phyloP scores from a whole-genome alignment of 2,113 vertebrate species.

The Hippopotamus amphibius region DNA sequence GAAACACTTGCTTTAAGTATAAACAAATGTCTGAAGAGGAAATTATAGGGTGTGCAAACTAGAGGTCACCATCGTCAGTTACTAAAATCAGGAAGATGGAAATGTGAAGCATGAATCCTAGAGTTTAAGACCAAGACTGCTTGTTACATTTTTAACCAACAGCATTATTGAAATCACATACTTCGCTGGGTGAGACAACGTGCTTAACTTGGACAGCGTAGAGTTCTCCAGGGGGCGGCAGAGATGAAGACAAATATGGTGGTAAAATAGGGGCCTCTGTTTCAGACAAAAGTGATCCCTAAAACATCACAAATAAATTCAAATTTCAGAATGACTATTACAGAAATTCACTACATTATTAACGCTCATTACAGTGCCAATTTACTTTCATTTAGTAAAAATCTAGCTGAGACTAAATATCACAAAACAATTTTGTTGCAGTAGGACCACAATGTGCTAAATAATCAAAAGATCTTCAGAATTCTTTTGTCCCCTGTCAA shows the following conservation, averaged over 20 bases:
- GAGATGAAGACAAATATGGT: slow-evolving; percentile 82
- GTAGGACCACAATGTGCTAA: slow-evolving; percentile 16
- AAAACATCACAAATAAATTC: slow-evolving; percentile 71
- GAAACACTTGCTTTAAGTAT: slow-evolving; percentile 5
- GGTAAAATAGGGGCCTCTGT: slow-evolving; percentile 77
- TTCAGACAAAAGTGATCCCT: slow-evolving; percentile 86
- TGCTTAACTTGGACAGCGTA: slow-evolving; percentile 92
- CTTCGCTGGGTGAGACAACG: slow-evolving; percentile 93
- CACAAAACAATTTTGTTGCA: not conserved
- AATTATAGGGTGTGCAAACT: not conserved
- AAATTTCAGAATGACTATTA: slow-evolving; percentile 64
- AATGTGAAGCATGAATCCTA: not conserved
- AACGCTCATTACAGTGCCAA: slow-evolving; percentile 21
- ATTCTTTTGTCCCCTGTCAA: not conserved
- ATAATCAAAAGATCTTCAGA: not conserved
- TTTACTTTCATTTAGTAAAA: slow-evolving; percentile 28
- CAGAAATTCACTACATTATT: not conserved
- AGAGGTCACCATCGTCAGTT: not conserved
- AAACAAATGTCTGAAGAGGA: not conserved
- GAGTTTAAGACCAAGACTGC: not conserved
- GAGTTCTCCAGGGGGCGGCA: slow-evolving; percentile 86
- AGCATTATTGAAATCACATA: slow-evolving; percentile 71
- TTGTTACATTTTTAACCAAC: not conserved
- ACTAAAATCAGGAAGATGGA: slow-evolving; percentile 14
- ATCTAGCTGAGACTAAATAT: not conserved